phyloP scores from a whole-genome alignment of 2,113 vertebrate species.

The Seriola quinqueradiata region DNA sequence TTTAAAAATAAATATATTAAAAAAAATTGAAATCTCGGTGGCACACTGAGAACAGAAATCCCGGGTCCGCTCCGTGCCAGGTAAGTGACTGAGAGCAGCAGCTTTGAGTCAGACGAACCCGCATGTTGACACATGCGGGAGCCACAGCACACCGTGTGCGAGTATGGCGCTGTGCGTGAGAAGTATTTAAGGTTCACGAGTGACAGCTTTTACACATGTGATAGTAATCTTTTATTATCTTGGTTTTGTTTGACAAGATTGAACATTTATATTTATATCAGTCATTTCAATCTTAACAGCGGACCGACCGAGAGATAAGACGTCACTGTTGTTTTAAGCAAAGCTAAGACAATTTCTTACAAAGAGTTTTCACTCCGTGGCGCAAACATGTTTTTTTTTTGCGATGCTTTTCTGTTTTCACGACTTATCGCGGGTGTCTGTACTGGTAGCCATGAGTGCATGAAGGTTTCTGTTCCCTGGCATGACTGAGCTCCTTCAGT shows the following conservation, averaged over 20 bases:
- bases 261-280: neutral
- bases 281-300: neutral
- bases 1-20: neutral
- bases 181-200: neutral
- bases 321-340: neutral
- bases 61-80: constrained; percentile 62
- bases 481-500: neutral
- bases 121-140: neutral
- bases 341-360: neutral
- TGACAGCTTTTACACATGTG: neutral
- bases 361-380: neutral
- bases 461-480: neutral
- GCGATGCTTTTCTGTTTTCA: neutral
- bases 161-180: constrained; percentile 2
- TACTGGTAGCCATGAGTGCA: neutral
- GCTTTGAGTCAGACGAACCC: neutral
- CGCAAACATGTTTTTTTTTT: neutral
- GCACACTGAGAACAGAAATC: neutral
- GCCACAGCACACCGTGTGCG: neutral
- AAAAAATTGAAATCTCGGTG: neutral
- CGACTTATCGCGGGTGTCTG: neutral
- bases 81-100: constrained; percentile 42
- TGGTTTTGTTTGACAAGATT: neutral
- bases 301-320: too few species aligned
- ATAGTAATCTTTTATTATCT: neutral